Base-by-base conservation (phyloP, 2,113 vertebrate species). In the Calidris pygmaea region DNA sequence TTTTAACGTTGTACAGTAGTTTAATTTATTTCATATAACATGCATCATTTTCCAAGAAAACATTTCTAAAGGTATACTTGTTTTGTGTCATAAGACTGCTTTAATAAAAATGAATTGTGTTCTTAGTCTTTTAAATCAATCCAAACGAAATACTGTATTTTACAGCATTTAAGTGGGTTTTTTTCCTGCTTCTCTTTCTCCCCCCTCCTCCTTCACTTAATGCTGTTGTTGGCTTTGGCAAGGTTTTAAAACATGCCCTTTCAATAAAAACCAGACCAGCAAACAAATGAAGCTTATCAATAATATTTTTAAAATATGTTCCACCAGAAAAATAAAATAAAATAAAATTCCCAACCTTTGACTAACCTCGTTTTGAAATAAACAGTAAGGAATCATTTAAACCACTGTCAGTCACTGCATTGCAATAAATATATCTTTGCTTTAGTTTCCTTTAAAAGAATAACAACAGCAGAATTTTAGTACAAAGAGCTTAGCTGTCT, bases 1-100 rank as follows among this genome's bases (percentile, higher is more conserved):
- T 94, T 97, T 76, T 93, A 92, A 58, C 94, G 90, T 95, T 80
- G 84, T 94, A 96, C 80, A 97, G 91, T 96, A 97, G 90, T 94
- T 97, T 92, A 95, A 97, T 93, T 96, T 97, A 91, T 82, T 96
- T 96, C 85, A 62, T 89, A 77, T 72, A 94, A 75, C 86, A 96
- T 76, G 55, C 56, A 88, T 89, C 17, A 48, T 79, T 97, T 88
- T 95, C 85, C 80, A 87, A 85, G 86, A 95, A 92, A 95, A 94
- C 26, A 92, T 95, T 96, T 94, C 94, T 90, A 95, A 96, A 94
- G 88, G 56, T 47, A 53, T 93, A 74, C 50, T 96, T 97, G 65
- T 92, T 97, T 96, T 90, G 73, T 91, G 35, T 89, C 17, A 9
- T 34, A 96, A 56, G 71, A 79, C 92, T 95, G 47, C 85, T 97